Evolutionary conservation across 1,140 invertebrate genomes (phyloP), one percentile per base, ranked within the genome.

Genomic region (Polyergus mexicanus): DNA sequence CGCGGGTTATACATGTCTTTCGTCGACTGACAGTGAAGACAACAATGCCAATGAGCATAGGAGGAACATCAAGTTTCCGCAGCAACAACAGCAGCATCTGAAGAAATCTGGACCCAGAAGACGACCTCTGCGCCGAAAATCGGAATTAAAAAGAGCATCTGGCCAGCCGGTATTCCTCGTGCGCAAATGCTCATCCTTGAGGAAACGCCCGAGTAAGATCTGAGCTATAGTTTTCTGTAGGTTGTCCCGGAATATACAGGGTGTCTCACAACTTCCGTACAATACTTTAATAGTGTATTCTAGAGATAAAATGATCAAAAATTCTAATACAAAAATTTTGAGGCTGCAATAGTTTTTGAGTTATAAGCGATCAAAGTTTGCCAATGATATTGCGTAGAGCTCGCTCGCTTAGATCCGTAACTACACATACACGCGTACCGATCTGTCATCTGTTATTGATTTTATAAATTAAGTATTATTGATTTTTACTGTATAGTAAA

Each of bases 91-190:
- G 56, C 78, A 80, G 3, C 84, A 90, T 10, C 63, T 81, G 19
- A 89, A 91, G 41, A 71, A 58, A 28, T 89, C 47, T 62, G 92
- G 88, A 25, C 87, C 92, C 5, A 93, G 91, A 44, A 92, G 94
- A 76, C 90, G 93, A 58, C 94, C 94, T 0, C 68, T 95, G n/a
- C 90, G 93, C 13, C 88, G 94, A 84, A 94, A 94, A 65, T 94
- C 94, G 1, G 94, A 95, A 78, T 76, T 95, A 11, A 88, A 88
- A 76, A 90, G 91, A 25, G 89, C 92, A 32, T 90, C 90, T 22
- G 91, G 94, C 13, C 94, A 95, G 69, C 94, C 95, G 10, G 94
- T 95, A 72, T 95, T 94, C 84, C 91, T 95, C 28, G 93, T 94
- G 7, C 91, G 94, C 68, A 94, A 94, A 41, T 92, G 92, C 58